Evolutionary conservation across 53 echinoderm and acorn worm species (phyloP), one percentile per base, ranked within the genome.

Genomic region (Holothuria leucospilota): DNA sequence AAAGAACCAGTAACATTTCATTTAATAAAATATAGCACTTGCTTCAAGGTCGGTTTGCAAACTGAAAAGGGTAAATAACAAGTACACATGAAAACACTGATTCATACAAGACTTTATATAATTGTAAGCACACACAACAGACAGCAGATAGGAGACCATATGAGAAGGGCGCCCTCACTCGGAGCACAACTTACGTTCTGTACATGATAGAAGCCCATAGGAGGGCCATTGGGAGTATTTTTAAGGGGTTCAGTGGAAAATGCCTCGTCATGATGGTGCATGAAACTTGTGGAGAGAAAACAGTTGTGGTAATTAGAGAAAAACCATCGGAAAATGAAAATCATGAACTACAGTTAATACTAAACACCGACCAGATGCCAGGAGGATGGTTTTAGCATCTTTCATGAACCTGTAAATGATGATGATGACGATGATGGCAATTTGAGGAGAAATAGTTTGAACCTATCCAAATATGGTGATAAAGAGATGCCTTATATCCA

Each of bases 191-290:
- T 96, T 95, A 97, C 98, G 62, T 97, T 90, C 91, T 97, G 98
- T 5, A 90, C 90, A 88, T 97, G 95, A 92, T 93, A 97, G 88
- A 93, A 95, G 71, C 95, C 92, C 83, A 97, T 68, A 21, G 90
- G 87, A 29, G 92, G 92, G 68, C 92, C 90, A 24, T 86, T 90
- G 71, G 88, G 91, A 60, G 93, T 88, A 73, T 95, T 97, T 89
- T 95, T 93, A 42, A 95, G 81, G 11, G 98, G 98, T 87, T 97
- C 98, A 69, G 98, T 97, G 51, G 98, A 95, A 88, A 97, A 97
- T 6, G 95, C 93, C 72, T 95, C 97, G 39, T 97, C 98, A 84
- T 92, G 93, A 15, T 93, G 93, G 84, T 95, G 95, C 59, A 84
- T 86, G 62, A 97, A 93, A 88, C 96, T 96, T 88, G 51, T 15